Conservation (phyloP, 2,888 invertebrate species). For the Heliconius erato region DNA sequence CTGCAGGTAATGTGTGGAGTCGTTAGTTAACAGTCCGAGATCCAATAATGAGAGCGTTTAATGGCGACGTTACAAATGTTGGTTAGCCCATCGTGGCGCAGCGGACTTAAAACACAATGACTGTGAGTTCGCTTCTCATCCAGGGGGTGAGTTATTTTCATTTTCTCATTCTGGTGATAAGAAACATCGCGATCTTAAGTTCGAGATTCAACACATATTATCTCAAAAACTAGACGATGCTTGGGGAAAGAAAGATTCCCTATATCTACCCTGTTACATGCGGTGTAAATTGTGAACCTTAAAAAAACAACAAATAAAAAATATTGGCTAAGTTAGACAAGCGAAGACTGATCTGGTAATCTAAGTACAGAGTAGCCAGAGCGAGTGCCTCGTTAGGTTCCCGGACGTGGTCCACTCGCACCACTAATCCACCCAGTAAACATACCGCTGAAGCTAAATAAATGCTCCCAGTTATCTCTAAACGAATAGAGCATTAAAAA, state of each 20-base stretch:
- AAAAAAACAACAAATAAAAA: background rate
- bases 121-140: background rate
- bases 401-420: slow-evolving; percentile 32
- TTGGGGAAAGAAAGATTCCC: background rate
- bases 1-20: slow-evolving; percentile 18
- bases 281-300: background rate
- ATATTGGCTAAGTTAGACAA: slow-evolving; percentile 12
- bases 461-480: slow-evolving; percentile 35
- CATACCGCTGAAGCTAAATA: slow-evolving; percentile 43
- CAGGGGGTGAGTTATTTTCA: background rate
- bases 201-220: accelerated
- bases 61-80: slow-evolving; percentile 14
- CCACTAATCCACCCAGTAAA: slow-evolving; percentile 41
- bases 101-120: background rate
- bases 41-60: slow-evolving; percentile 22
- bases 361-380: slow-evolving; percentile 13
- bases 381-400: slow-evolving; percentile 40
- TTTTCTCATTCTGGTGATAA: background rate
- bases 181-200: background rate
- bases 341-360: background rate
- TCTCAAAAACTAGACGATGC: background rate
- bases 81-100: background rate
- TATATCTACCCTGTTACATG: background rate
- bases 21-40: slow-evolving; percentile 28
- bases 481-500: slow-evolving; percentile 38